phyloP scores from a whole-genome alignment of 1,140 invertebrate genomes.

The Magallana ariakensis region DNA sequence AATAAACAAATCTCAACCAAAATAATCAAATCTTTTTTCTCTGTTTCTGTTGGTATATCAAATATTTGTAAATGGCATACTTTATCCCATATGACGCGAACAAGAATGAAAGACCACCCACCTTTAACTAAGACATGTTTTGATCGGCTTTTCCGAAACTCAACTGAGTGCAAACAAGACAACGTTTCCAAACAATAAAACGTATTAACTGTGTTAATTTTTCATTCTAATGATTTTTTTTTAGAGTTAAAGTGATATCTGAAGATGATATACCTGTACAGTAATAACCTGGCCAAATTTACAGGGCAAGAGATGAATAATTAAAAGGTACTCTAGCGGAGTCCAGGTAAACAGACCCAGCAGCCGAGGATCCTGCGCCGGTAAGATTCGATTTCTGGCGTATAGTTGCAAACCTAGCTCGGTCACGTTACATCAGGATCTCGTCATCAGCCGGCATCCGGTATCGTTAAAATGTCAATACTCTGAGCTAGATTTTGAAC shows the following conservation, averaged over 20 bases:
- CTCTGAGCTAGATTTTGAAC: neutral
- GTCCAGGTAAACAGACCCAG: slow-evolving; percentile 21
- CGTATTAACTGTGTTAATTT: no score
- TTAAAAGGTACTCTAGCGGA: neutral
- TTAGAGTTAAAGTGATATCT: no score
- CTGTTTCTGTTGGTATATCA: no score
- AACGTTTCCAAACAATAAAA: no score
- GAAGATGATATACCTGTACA: neutral
- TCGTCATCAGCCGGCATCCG: neutral
- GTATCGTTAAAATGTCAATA: slow-evolving; percentile 20
- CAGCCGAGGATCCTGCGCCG: neutral
- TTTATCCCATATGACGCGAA: neutral
- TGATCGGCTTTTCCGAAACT: neutral
- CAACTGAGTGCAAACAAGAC: neutral
- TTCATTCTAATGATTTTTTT: no score
- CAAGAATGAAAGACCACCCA: neutral
- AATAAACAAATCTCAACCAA: no score
- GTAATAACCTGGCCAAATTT: neutral
- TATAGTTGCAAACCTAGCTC: neutral
- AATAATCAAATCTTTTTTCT: no score
- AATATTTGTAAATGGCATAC: no score
- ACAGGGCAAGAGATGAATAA: slow-evolving; percentile 17
- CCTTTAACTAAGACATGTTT: neutral
- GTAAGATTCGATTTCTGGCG: neutral
- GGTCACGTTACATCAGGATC: neutral